Percentiles rank a stretch among this genome's conserved stretches.
These are phyloP conservation scores for Rhagologus leucostigma DNA, from an alignment of 2,113 vertebrate species.

Conservation along the genomic window DNA sequence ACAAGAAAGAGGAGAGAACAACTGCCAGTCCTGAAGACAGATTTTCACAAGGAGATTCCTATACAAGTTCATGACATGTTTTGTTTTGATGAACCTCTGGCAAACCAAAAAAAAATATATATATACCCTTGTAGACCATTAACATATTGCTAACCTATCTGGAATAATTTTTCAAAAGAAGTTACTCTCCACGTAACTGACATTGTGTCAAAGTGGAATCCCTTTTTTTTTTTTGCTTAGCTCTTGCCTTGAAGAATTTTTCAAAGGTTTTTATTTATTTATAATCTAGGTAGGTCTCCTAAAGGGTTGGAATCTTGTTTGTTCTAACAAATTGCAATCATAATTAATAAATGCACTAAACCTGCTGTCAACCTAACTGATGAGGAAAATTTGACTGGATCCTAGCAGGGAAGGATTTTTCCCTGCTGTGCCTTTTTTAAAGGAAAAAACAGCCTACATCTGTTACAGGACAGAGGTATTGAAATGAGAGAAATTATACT, in stretches of 20 bases:
- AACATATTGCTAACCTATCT: not conserved
- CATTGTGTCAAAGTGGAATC: not conserved
- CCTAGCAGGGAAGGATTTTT: not conserved
- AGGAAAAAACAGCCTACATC: not conserved
- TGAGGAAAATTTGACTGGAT: not conserved
- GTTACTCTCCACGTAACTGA: not conserved
- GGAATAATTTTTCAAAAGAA: not conserved
- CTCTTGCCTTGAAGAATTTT: not conserved
- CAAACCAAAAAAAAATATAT: not conserved
- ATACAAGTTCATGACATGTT: not conserved
- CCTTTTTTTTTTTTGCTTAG: not conserved
- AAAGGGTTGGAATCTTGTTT: not conserved
- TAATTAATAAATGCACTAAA: constrained; percentile 10
- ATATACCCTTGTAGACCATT: not conserved
- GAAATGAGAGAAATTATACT: not conserved
- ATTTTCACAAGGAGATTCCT: not conserved
- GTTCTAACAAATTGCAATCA: not conserved
- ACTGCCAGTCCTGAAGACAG: not conserved
- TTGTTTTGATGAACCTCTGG: not conserved
- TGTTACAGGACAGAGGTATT: not conserved
- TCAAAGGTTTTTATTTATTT: not conserved
- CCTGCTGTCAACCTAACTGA: not conserved
- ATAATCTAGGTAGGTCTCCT: not conserved
- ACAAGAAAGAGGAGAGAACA: not conserved
- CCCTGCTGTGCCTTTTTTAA: not conserved